phyloP scores from a whole-genome alignment of 2,888 invertebrate species.

The Harpalus rufipes region DNA sequence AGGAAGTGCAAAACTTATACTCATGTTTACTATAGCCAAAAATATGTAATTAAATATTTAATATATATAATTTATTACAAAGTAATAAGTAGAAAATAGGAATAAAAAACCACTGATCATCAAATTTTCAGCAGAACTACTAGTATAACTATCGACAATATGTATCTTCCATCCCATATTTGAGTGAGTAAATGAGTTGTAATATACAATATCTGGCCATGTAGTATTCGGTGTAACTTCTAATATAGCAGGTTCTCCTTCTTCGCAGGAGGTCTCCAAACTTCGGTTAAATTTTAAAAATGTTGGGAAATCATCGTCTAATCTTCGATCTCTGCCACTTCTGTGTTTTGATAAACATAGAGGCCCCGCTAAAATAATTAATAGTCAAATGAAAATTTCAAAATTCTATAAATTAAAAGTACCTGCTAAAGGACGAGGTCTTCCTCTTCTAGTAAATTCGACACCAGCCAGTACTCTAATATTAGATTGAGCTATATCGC shows the following conservation, averaged over 20 bases:
- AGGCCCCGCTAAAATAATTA: slow-evolving; percentile 83
- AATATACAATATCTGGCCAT: slow-evolving; percentile 95
- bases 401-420: slow-evolving; percentile 50
- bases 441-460: slow-evolving; percentile 89
- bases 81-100: slow-evolving; percentile 13
- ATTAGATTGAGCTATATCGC: slow-evolving; percentile 84
- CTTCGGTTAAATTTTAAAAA: slow-evolving; percentile 93
- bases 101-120: slow-evolving; percentile 36
- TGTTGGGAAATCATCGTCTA: slow-evolving; percentile 87
- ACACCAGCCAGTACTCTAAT: slow-evolving; percentile 89
- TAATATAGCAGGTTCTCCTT: slow-evolving; percentile 86
- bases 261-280: slow-evolving; percentile 84
- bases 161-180: slow-evolving; percentile 98
- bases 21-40: background rate
- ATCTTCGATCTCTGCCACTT: slow-evolving; percentile 84
- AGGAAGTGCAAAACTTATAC: background rate
- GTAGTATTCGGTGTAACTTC: slow-evolving; percentile 91
- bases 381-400: no score
- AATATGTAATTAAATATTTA: slow-evolving; percentile 27
- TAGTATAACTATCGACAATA: slow-evolving; percentile 88
- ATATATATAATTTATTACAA: slow-evolving; percentile 17
- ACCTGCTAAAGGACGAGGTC: slow-evolving; percentile 88
- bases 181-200: slow-evolving; percentile 94
- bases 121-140: slow-evolving; percentile 50
- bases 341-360: slow-evolving; percentile 86